Evolutionary conservation across 1,140 invertebrate genomes (phyloP).

Genomic region (Magallana angulata): DNA sequence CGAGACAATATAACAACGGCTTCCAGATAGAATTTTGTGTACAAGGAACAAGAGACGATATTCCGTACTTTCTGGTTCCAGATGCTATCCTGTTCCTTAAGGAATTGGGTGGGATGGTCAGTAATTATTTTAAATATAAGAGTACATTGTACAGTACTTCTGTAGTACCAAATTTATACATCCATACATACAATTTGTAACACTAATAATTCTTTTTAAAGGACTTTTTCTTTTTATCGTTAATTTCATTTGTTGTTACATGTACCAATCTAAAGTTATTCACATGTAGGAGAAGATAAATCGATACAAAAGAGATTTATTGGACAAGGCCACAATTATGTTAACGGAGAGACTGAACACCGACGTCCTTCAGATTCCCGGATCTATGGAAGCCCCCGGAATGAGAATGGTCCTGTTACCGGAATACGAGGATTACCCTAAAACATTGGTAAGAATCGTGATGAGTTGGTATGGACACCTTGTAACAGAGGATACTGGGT

Average conservation of each 20-base stretch:
- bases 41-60: constrained; percentile 67
- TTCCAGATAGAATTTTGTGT: constrained; percentile 63
- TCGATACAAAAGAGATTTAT: neutral
- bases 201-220: too few relatives aligned
- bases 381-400: constrained; percentile 41
- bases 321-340: neutral
- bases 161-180: too few relatives aligned
- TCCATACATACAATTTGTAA: too few relatives aligned
- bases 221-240: too few relatives aligned
- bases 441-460: constrained; percentile 15
- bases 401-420: constrained; percentile 56
- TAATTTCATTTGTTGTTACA: too few relatives aligned
- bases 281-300: neutral
- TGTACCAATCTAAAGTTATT: too few relatives aligned
- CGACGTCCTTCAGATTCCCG: constrained; percentile 20
- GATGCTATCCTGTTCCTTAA: constrained; percentile 68
- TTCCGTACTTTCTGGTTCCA: constrained; percentile 58
- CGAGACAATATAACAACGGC: constrained; percentile 47
- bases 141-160: too few relatives aligned
- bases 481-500: too few relatives aligned
- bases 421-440: neutral
- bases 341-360: neutral
- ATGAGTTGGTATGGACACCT: too few relatives aligned
- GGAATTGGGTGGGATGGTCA: constrained; percentile 65
- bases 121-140: neutral